Percentiles rank a stretch among this genome's conserved stretches.
Conservation (phyloP, 2,797 vertebrate species). For the Otolemur crassicaudatus region DNA sequence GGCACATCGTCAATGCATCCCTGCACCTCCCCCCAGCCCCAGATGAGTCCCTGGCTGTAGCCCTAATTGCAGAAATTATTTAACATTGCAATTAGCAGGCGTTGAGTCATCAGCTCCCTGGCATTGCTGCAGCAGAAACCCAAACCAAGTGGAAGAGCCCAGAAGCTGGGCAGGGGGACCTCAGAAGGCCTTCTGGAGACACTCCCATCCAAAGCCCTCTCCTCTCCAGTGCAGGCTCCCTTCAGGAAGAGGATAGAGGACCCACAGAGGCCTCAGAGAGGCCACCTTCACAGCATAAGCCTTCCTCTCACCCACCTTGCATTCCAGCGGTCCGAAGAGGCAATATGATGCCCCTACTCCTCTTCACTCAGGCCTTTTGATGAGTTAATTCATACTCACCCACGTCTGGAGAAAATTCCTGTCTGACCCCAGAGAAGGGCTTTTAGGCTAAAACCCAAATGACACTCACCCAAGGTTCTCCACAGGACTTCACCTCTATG, state of each 20-base stretch:
- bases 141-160: neutral
- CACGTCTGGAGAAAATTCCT: neutral
- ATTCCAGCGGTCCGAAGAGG: neutral
- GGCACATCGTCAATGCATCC: neutral
- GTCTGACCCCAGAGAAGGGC: neutral
- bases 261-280: neutral
- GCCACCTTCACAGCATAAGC: too few species aligned
- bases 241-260: neutral
- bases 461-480: neutral
- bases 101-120: conserved; percentile 22
- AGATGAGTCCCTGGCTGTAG: neutral
- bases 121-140: neutral
- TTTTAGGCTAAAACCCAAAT: neutral
- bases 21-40: neutral
- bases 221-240: neutral
- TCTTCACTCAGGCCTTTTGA: neutral
- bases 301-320: neutral
- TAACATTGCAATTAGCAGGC: neutral
- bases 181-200: neutral
- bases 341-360: too few species aligned
- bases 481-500: neutral
- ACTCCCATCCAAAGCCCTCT: neutral
- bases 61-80: neutral
- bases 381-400: neutral
- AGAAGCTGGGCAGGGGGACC: neutral